These are phyloP conservation scores for Cephonodes hylas DNA, from an alignment of 2,888 invertebrate species.

Conservation along the genomic window DNA sequence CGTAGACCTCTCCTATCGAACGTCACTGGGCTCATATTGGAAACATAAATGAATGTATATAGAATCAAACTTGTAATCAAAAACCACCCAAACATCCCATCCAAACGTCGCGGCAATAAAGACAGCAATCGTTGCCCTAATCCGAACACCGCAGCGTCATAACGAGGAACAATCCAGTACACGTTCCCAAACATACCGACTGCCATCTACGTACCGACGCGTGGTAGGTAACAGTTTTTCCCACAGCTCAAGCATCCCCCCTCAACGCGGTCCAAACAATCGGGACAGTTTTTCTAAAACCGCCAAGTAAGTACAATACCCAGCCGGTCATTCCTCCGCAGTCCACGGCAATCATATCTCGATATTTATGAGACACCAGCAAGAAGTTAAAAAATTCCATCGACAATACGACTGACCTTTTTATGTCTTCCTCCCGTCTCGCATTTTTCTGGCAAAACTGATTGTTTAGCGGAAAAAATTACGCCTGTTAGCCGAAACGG, in stretches of 20 bases:
- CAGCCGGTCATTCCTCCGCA: slow-evolving; percentile 43
- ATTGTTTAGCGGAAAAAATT: slow-evolving; percentile 81
- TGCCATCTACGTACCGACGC: slow-evolving; percentile 5
- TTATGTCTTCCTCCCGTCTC: slow-evolving; percentile 73
- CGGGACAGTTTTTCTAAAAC: slow-evolving; percentile 39
- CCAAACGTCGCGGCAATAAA: background rate
- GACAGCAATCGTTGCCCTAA: background rate
- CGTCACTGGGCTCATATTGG: too few relatives aligned
- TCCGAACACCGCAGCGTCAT: too few relatives aligned
- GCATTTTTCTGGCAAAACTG: slow-evolving; percentile 80
- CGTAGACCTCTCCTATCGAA: too few relatives aligned
- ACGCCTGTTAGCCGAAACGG: slow-evolving; percentile 76
- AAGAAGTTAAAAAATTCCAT: slow-evolving; percentile 49
- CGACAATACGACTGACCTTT: slow-evolving; percentile 61
- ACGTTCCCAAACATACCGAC: background rate
- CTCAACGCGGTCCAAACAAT: slow-evolving; percentile 12
- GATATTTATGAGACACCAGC: slow-evolving; percentile 59
- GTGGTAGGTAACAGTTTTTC: slow-evolving; percentile 17
- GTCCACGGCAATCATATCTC: slow-evolving; percentile 62
- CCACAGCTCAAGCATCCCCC: background rate
- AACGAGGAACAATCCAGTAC: background rate
- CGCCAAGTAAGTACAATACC: slow-evolving; percentile 34
- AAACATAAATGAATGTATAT: too few relatives aligned
- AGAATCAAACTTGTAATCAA: background rate
- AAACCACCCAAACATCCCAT: too few relatives aligned